Evolutionary conservation across 2,113 vertebrate genomes (phyloP).

Genomic region (Macquaria ambigua): DNA sequence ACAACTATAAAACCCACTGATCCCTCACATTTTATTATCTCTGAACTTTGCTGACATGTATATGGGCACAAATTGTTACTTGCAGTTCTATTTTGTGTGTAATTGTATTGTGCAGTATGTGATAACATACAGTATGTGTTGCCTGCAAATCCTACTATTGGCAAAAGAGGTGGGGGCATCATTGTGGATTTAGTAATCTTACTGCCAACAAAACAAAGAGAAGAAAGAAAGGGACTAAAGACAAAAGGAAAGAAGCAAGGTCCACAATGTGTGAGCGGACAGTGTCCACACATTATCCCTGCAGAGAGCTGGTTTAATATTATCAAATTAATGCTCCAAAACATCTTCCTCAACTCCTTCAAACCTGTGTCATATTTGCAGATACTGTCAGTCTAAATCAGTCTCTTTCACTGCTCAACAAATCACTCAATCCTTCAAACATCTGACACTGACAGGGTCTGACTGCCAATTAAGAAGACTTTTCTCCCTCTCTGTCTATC

Average conservation of each 20-base stretch:
- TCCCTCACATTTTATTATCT: constrained; percentile 56
- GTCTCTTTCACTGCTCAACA: constrained; percentile 47
- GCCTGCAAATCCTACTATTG: not conserved
- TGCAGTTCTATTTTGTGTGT: not conserved
- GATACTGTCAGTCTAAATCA: constrained; percentile 26
- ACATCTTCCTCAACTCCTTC: not conserved
- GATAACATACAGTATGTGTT: not conserved
- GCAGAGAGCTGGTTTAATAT: constrained; percentile 20
- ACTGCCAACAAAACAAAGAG: not conserved
- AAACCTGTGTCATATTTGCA: constrained; percentile 30
- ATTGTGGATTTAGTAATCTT: not conserved
- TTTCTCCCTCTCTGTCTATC: constrained; percentile 52
- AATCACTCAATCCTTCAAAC: constrained; percentile 57
- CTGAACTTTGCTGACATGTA: constrained; percentile 43
- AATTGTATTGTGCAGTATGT: not conserved
- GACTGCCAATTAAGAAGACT: constrained; percentile 66
- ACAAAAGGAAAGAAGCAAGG: not conserved
- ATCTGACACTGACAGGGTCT: constrained; percentile 53
- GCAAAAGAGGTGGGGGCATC: not conserved
- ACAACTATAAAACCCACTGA: constrained; percentile 53
- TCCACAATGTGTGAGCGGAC: not conserved
- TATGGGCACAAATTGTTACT: constrained; percentile 4
- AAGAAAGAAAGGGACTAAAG: not conserved
- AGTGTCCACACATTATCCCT: constrained; percentile 3
- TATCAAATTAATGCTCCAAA: constrained; percentile 34